phyloP scores from a whole-genome alignment of 2,797 vertebrate genomes.

The Rhinella marina region DNA sequence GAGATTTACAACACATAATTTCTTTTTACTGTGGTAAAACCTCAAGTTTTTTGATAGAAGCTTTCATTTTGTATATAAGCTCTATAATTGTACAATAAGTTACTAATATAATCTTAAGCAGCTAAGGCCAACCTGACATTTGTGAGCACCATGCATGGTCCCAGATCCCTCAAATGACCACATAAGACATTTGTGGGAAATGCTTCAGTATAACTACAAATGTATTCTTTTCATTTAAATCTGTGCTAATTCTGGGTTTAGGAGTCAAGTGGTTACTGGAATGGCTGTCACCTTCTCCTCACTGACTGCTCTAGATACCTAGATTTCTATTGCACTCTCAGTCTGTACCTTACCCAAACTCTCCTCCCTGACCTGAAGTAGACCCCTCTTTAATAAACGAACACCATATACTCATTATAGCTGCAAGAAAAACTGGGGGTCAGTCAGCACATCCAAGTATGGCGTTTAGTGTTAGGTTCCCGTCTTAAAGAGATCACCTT shows the following conservation, averaged over 20 bases:
- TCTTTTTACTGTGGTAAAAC: constrained; percentile 9
- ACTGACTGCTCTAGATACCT: neutral
- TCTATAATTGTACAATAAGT: neutral
- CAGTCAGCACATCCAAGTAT: too few relatives aligned
- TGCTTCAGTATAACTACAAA: neutral
- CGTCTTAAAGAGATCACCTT: too few relatives aligned
- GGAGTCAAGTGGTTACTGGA: neutral
- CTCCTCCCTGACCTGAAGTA: neutral
- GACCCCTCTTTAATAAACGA: neutral
- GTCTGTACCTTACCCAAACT: neutral
- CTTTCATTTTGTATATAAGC: constrained; percentile 6
- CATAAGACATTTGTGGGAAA: neutral
- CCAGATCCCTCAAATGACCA: neutral
- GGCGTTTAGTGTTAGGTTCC: too few relatives aligned
- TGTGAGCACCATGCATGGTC: neutral
- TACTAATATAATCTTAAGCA: neutral
- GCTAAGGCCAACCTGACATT: neutral
- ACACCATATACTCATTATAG: neutral
- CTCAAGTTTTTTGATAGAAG: neutral
- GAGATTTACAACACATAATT: constrained; percentile 18
- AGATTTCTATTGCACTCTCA: neutral
- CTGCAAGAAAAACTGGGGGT: too few relatives aligned
- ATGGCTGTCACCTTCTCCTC: neutral
- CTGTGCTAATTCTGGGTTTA: neutral
- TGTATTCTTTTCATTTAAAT: neutral